Evolutionary conservation across 1,140 invertebrate species (phyloP), one percentile per base, ranked within the genome.

Genomic region (Rhyacophila brunnea): DNA sequence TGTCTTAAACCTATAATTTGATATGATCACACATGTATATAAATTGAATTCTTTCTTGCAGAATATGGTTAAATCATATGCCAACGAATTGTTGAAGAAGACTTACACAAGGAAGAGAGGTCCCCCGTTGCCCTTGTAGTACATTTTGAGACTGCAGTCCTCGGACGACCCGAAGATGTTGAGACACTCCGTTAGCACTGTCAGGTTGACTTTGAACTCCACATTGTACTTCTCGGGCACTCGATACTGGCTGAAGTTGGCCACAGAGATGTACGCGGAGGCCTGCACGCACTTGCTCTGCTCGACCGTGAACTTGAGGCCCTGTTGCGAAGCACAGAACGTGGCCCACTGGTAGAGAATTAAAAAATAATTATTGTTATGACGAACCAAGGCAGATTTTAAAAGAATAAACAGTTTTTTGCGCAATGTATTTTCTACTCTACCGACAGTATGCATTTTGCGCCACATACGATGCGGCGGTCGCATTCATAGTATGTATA

Each of bases 221-320:
- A 87, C 82, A 63, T 89, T 85, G 68, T 88, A 85, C 34, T 80
- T 73, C 10, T 74, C 72, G 43, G 78, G 72, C 1, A 87, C 71
- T 57, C 78, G 67, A 60, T 84, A 88, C 62, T 87, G 83, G 38
- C 89, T 82, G 70, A 96, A 97, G 56, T 93, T 83, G 44, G 85
- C 82, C 6, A 83, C 75, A n/a, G 92, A 89, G 45, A 97, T 85
- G 68, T 95, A 97, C n/a, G 91, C 88, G 64, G 87, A 93, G 1
- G 91, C 93, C 77, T 96, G 93, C 40, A 95, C 86, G 80, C 90
- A 93, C 77, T 93, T 94, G 6, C 88, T 84, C 74, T 95, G 91
- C 75, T 96, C 93, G 1, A 95, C 89, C 0, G 92, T 95, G 5
- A 96, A 76, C 78, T 95, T 96, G n/a, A 97, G 70, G 2, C 94